These are phyloP conservation scores for Volucella zonaria DNA, from an alignment of 2,888 invertebrate genomes.

Conservation along the genomic window DNA sequence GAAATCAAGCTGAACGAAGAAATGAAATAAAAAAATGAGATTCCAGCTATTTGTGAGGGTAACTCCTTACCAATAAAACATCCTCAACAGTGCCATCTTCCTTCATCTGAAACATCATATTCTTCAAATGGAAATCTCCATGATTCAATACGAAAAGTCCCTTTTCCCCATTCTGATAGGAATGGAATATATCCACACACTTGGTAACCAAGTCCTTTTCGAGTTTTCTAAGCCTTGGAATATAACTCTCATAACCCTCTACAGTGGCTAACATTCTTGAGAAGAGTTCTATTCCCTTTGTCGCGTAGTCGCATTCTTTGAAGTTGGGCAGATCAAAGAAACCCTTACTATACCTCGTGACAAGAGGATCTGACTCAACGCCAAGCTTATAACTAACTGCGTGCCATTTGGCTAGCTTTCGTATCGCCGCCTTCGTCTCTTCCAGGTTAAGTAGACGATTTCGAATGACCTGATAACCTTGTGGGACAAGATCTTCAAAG, in stretches of 20 bases:
- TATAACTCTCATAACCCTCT: slow-evolving; percentile 17
- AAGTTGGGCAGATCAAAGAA: slow-evolving; percentile 39
- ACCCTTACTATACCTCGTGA: slow-evolving; percentile 12
- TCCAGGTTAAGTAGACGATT: slow-evolving; percentile 50
- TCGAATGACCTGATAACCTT: slow-evolving; percentile 58
- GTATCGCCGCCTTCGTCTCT: slow-evolving; percentile 53
- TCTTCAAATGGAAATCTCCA: slow-evolving; percentile 65
- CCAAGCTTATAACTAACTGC: slow-evolving; percentile 71
- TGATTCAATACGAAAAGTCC: slow-evolving; percentile 52
- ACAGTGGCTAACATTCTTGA: slow-evolving; percentile 12
- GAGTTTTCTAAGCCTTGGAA: neutral
- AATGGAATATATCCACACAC: slow-evolving; percentile 44
- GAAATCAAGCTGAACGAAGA: slow-evolving; percentile 51
- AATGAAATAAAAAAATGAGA: neutral
- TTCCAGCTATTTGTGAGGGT: neutral
- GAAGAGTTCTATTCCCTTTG: slow-evolving; percentile 10
- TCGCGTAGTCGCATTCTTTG: slow-evolving; percentile 24
- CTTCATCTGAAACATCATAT: slow-evolving; percentile 50
- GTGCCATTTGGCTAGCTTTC: slow-evolving; percentile 71
- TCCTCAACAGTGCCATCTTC: slow-evolving; percentile 45
- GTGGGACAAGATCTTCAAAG: slow-evolving; percentile 62
- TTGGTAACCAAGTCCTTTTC: slow-evolving; percentile 20
- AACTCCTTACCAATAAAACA: slow-evolving; percentile 41
- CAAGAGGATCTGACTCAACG: slow-evolving; percentile 31
- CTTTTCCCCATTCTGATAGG: slow-evolving; percentile 30